Evolutionary conservation across 1,140 invertebrate species (phyloP), one percentile per base, ranked within the genome.

Genomic region (Procambarus virginalis): DNA sequence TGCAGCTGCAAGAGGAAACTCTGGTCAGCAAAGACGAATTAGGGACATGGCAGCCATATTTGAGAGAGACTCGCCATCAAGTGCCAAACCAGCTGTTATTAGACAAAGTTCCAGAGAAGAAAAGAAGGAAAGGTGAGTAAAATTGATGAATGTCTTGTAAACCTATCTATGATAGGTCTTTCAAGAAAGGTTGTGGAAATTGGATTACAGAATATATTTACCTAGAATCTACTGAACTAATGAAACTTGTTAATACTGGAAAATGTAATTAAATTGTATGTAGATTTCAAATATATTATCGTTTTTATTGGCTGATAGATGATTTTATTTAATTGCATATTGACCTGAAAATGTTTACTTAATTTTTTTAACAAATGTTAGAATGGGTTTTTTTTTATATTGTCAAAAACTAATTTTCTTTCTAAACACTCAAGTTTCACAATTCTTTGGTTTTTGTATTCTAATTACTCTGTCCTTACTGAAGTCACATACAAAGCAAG

Each of bases 1-100:
- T 75, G 20, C 82, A 17, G 81, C 88, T 60, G 81, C 75, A 4
- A 89, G 88, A 68, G 87, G 80, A 46, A 89, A 84, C 55, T 9
- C 81, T 78, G 85, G 86, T 45, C 91, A 90, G 22, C 91, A 89
- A 80, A 88, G 89, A 77, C 73, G 90, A 48, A 92, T 92, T 64
- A 81, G 85, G 73, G 91, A 92, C 60, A 92, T 92, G 89, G 88
- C 88, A 80, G 91, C 91, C 45, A 88, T 92, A 46, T 92, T 92
- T 89, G 91, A 92, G 77, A 83, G 88, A 22, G 88, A 90, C 58
- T 89, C 88, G 48, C 88, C 88, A 48, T 78, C 88, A 68, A 84
- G 88, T 83, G 58, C 81, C 81, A 89, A 89, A 58, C 88, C 81
- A 84, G 73, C 81, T 84, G 75, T 89, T 64, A 55, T 89, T 45